Evolutionary conservation across 2,113 vertebrate genomes (phyloP), one percentile per base, ranked within the genome.

Genomic region (Ochotona curzoniae): DNA sequence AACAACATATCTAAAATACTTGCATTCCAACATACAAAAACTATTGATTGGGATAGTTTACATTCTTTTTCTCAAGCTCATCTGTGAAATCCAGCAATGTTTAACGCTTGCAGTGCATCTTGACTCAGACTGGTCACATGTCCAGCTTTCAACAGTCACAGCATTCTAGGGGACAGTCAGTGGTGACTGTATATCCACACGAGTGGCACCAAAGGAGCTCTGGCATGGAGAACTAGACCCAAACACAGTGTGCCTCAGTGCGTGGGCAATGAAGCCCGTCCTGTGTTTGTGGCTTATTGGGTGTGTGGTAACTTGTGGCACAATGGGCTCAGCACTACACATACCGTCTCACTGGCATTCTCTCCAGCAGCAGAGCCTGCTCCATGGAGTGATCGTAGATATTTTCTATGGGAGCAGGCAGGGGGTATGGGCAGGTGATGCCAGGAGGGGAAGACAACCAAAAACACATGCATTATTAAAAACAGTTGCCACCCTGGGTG

Each of bases 1-100:
- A 63, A 15, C 82, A 87, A 51, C 25, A 89, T 44, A 12, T 90
- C 1, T 32, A 23, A 21, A 92, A 82, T 32, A 85, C 21, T 64
- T 69, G 30, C 69, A 78, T 61, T 83, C 91, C 57, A 88, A 85
- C 91, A 69, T 51, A 25, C 9, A 78, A 80, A 83, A 44, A 90
- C 21, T 5, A 88, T 21, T 32, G n/a, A 70, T 90, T 23, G 87
- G 47, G 17, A 44, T 21, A 63, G 8, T 78, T 78, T 35, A 30
- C 12, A 21, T 75, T 35, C 23, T 75, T 81, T 74, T 61, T 60
- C 54, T 20, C 26, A 38, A 21, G 11, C 12, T 80, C 69, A 87
- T 38, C 57, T 79, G 38, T 79, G 15, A 75, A 84, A 47, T 47
- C 73, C 44, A 79, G 3, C 23, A 38, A 64, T 20, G 54, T 57